A percentile compares a stretch with the other conserved stretches of the same genome.
These are phyloP conservation scores for Hetaerina titia DNA, from an alignment of 2,888 invertebrate species.

Conservation along the genomic window DNA sequence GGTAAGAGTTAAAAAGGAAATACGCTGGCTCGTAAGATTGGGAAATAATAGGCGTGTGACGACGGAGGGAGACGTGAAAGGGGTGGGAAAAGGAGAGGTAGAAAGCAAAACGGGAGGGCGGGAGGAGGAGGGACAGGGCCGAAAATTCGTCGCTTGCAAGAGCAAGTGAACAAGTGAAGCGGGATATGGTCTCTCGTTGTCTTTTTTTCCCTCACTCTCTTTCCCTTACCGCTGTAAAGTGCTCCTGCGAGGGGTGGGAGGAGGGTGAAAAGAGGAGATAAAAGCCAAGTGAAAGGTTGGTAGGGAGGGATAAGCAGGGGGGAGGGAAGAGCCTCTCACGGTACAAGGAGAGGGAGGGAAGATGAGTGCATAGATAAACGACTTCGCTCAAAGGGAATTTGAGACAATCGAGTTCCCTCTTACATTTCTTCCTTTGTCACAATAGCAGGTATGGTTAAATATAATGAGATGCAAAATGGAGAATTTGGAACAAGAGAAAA, in stretches of 20 bases:
- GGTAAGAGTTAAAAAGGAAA: not conserved
- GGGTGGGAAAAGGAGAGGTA: not conserved
- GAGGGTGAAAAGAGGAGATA: not conserved
- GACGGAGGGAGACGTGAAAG: not conserved
- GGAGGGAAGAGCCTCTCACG: not conserved
- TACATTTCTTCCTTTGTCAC: constrained; percentile 35
- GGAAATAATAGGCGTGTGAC: too few species aligned
- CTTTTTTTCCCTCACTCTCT: not conserved
- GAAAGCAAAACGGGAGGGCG: not conserved
- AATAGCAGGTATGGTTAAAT: constrained; percentile 24
- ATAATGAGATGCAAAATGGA: constrained; percentile 35
- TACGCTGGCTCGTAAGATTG: too few species aligned
- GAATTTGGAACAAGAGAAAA: not conserved
- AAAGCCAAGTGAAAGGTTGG: not conserved
- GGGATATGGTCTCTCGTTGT: not conserved
- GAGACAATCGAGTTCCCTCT: constrained; percentile 20
- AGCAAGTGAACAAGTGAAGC: not conserved
- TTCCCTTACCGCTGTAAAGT: not conserved
- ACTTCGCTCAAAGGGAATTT: constrained; percentile 24
- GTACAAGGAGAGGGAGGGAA: not conserved
- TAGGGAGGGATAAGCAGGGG: not conserved
- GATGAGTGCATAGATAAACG: constrained; percentile 39
- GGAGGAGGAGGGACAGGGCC: not conserved
- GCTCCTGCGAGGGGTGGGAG: not conserved
- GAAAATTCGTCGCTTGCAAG: not conserved